Evolutionary conservation across 1,140 invertebrate genomes (phyloP), one percentile per base, ranked within the genome.

Genomic region (Polyergus mexicanus): DNA sequence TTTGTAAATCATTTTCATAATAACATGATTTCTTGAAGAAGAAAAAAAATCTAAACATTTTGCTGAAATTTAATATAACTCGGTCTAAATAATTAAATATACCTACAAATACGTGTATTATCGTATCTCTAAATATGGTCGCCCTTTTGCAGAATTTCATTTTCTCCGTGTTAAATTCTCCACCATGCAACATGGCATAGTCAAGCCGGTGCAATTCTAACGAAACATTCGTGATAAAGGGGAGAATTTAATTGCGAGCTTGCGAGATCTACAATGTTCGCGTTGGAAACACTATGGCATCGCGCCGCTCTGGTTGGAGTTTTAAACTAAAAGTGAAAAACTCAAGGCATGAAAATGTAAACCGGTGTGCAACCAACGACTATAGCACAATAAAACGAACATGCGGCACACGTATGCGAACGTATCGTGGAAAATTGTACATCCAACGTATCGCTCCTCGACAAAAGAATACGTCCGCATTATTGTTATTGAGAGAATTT

Each of bases 181-280:
- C 38, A 41, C 38, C 38, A 32, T 81, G 19, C 51, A 44, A 62
- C 28, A 19, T 54, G 38, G 66, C 71, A 41, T 58, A 75, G 83
- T 76, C 62, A 56, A 38, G 51, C 44, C 35, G 22, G 72, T 16
- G 54, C 58, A 65, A 78, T 84, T 78, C 71, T 84, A 84, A 80
- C 72, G 72, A 78, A 74, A 84, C 41, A 56, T 78, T 84, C 74
- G 74, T 84, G 51, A 77, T 84, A 84, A 76, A 76, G 71, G 44
- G 58, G 62, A 25, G 78, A 83, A 74, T 83, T 83, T 83, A 83
- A 83, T 83, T 83, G 62, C 68, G 71, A 81, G 68, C 66, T 44
- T n/a, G 66, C 68, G 54, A 78, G 44, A 84, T 84, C 47, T 77
- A 77, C 83, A 35, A 77, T 72, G 35, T 32, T 63, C 32, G 16